Evolutionary conservation across 2,797 vertebrate species (phyloP).

Genomic region (Lagorchestes hirsutus): DNA sequence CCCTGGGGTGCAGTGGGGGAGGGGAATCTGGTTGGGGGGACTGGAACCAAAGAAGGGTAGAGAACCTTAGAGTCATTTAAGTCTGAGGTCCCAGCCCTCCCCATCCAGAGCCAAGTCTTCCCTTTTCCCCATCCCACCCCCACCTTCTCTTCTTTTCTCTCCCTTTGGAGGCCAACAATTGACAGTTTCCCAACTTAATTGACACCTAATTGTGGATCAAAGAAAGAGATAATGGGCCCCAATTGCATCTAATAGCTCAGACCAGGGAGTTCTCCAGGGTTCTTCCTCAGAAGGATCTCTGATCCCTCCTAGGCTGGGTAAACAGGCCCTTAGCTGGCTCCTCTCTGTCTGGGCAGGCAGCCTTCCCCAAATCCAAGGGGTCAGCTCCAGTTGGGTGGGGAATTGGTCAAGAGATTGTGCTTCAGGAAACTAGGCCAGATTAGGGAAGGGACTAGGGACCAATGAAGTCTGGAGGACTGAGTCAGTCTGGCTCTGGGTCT

Average conservation of each 20-base stretch:
- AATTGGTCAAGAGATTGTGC: not conserved
- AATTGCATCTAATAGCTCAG: conserved; percentile 83
- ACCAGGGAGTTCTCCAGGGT: conserved; percentile 62
- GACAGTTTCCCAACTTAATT: conserved; percentile 80
- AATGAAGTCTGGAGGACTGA: not conserved
- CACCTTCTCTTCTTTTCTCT: not conserved
- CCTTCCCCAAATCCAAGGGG: not conserved
- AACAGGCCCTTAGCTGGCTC: conserved; percentile 78
- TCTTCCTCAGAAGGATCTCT: not conserved
- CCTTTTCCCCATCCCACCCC: not conserved
- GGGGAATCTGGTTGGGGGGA: not conserved
- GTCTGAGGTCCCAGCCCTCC: not conserved
- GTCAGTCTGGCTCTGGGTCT: not conserved
- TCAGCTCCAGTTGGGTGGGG: not conserved
- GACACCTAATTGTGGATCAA: conserved; percentile 85
- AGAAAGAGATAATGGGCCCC: conserved; percentile 83
- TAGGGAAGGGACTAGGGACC: not conserved
- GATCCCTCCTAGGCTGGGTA: conserved; percentile 9
- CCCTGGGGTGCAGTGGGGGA: not conserved
- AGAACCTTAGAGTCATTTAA: not conserved
- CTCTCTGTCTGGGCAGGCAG: conserved; percentile 69
- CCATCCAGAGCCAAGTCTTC: not conserved
- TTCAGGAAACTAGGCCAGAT: not conserved
- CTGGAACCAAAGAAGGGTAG: not conserved
- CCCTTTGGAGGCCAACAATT: not conserved